Evolutionary conservation across 2,888 invertebrate species (phyloP).

Genomic region (Pseudococcus jackbeardsleyi): DNA sequence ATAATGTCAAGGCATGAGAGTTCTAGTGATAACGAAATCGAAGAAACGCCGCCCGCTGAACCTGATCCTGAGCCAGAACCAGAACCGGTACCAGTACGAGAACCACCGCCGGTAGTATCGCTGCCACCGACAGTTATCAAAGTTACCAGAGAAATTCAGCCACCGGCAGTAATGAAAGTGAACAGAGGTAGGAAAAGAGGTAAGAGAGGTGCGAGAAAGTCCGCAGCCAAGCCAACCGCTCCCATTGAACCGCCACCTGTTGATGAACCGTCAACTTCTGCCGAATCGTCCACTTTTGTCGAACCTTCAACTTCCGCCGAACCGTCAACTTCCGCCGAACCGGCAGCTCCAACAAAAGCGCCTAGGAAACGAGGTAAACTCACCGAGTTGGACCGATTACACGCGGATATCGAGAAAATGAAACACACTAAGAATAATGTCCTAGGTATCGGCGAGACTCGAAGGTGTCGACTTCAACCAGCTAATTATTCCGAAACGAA

Average conservation of each 20-base stretch:
- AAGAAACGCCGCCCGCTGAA: neutral
- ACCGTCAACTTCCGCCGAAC: neutral
- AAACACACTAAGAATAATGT: constrained; percentile 53
- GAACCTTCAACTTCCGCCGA: neutral
- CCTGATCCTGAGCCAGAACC: no score
- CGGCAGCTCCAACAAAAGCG: neutral
- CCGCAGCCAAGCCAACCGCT: neutral
- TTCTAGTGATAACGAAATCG: neutral
- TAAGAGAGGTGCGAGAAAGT: neutral
- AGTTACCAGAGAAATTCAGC: no score
- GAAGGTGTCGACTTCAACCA: constrained; percentile 11
- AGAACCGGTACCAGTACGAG: no score
- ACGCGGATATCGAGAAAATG: constrained; percentile 55
- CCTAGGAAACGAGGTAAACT: neutral
- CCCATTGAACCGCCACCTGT: neutral
- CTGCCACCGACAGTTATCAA: no score
- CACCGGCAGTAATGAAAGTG: no score
- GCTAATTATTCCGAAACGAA: neutral
- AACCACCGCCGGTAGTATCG: neutral
- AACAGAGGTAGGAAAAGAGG: neutral
- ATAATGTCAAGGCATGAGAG: neutral
- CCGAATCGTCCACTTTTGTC: neutral
- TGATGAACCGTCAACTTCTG: neutral
- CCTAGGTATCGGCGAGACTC: neutral
- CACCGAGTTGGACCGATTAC: constrained; percentile 24